Conservation (phyloP, 2,888 invertebrate genomes). For the Tinea pellionella region DNA sequence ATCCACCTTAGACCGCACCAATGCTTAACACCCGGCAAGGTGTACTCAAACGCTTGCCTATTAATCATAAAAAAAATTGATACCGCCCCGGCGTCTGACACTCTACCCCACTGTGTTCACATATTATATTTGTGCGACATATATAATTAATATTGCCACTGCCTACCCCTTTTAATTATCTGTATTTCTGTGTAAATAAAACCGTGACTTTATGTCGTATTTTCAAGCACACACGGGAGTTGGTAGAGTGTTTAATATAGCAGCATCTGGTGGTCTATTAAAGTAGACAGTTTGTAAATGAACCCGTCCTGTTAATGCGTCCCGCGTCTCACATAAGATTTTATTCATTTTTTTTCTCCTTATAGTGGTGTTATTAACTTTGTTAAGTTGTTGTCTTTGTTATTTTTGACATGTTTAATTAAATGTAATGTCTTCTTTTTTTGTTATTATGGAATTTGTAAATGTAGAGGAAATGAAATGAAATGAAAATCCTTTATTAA, state of each 20-base stretch:
- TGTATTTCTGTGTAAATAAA: background rate
- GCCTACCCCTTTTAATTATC: too few species aligned
- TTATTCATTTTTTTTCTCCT: background rate
- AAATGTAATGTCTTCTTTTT: background rate
- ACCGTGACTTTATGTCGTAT: background rate
- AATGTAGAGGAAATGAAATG: too few species aligned
- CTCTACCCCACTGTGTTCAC: too few species aligned
- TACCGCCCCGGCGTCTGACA: too few species aligned
- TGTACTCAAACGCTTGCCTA: too few species aligned
- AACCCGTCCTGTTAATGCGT: background rate
- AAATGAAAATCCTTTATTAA: too few species aligned
- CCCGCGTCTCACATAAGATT: background rate
- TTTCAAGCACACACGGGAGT: background rate
- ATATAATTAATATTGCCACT: too few species aligned
- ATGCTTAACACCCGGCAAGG: too few species aligned
- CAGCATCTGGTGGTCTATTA: background rate
- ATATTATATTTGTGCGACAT: too few species aligned
- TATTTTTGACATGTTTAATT: background rate
- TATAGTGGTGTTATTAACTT: background rate
- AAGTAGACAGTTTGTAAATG: constrained; percentile 8
- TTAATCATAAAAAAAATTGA: too few species aligned
- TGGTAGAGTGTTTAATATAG: background rate
- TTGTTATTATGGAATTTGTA: too few species aligned
- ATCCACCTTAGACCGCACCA: too few species aligned
- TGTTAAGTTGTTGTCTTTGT: background rate